These are phyloP conservation scores for Gonioctena quinquepunctata DNA, from an alignment of 1,140 invertebrate species.

Conservation along the genomic window DNA sequence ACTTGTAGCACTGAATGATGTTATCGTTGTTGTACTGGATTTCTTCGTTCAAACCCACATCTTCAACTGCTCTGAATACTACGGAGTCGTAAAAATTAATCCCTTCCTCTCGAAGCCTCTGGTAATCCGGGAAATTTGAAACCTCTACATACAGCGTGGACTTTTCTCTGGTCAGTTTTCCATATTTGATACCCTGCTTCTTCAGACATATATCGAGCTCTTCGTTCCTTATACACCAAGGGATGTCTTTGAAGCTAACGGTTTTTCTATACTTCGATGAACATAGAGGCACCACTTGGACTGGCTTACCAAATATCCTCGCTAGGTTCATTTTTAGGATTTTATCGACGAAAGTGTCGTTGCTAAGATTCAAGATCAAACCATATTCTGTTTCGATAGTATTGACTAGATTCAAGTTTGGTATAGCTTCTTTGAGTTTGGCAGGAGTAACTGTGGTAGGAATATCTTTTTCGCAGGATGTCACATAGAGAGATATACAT, in stretches of 20 bases:
- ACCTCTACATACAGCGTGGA: conserved; percentile 24
- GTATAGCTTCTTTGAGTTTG: conserved; percentile 7
- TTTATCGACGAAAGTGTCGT: conserved; percentile 9
- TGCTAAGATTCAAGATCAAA: neutral
- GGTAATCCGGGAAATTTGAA: conserved; percentile 14
- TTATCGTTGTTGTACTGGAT: conserved; percentile 21
- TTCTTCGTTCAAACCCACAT: conserved; percentile 1
- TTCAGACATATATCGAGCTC: conserved; percentile 27
- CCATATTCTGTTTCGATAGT: conserved; percentile 14
- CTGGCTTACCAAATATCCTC: conserved; percentile 12
- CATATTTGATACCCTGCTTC: conserved; percentile 19
- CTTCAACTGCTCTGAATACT: conserved; percentile 22
- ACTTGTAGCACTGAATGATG: conserved; percentile 34
- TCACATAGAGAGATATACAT: conserved; percentile 4
- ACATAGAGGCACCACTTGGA: conserved; percentile 16
- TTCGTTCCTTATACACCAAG: conserved; percentile 32
- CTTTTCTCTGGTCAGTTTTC: conserved; percentile 16
- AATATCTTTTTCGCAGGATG: conserved; percentile 10
- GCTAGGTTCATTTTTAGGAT: conserved; percentile 8
- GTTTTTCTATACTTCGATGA: conserved; percentile 14
- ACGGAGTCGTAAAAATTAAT: conserved; percentile 32
- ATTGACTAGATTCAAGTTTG: conserved; percentile 11
- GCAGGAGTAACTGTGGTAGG: neutral
- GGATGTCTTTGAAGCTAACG: conserved; percentile 28
- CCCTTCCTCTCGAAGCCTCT: conserved; percentile 26